Evolutionary conservation across 1,140 invertebrate species (phyloP), one percentile per base, ranked within the genome.

Genomic region (Cepaea nemoralis): DNA sequence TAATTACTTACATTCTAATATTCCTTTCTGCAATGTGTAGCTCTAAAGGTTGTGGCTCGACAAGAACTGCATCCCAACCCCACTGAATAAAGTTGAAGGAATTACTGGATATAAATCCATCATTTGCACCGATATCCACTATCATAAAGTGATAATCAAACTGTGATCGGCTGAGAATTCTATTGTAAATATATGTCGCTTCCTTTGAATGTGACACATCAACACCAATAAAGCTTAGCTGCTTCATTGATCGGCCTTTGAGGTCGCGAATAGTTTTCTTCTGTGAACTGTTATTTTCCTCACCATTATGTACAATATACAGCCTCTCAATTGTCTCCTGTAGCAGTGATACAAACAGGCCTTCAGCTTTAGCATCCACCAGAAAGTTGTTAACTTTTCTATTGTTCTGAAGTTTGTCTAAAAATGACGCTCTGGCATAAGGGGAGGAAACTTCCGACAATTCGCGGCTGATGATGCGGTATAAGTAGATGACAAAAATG

Each of bases 71-170:
- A 80, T 82, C 86, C 89, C 89, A 90, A 6, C 89, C 89, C 81
- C 83, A 83, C 74, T 89, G 89, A n/a, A 90, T 88, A 67, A 90
- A 86, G 77, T 90, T 90, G 76, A 86, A 89, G 1, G 89, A 90
- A 69, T 90, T 90, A 70, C 89, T 90, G 0, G 86, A 89, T 42
- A 89, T 45, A 16, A 90, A 78, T 35, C 89, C 89, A 84, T 90
- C 89, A 83, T 90, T 90, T 19, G 89, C 89, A 42, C 89, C 89
- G 67, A 90, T 88, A 78, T 90, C 89, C 16, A 90, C 83, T 14
- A 90, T 83, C 10, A 90, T 66, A 37, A 79, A 76, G 5, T 63
- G n/a, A 67, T 84, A 88, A 3, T 22, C 31, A 80, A 84, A 42
- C 27, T 22, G 6, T 6, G 22, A 40, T 27, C 80, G 80, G 10